Base-by-base conservation (phyloP, 1,140 invertebrate genomes). In the Apolygus lucorum region DNA sequence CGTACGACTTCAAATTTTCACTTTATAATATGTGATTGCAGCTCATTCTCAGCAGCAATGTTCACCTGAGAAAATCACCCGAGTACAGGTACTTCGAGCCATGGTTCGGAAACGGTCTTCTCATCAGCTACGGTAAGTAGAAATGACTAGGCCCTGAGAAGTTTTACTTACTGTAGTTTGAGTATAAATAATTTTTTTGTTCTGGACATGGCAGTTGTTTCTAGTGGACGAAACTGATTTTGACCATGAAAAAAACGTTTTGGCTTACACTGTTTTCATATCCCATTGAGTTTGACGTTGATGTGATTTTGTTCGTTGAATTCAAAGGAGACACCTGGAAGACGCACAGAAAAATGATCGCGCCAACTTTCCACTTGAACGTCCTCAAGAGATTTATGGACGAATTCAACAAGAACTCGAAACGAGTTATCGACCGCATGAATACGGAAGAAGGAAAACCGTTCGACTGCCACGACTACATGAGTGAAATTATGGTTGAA, bases 61-160 rank as follows among this genome's bases (percentile, higher is more conserved):
- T 88, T 67, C 88, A 95, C 74, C 86, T 96, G 26, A 87, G 93
- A 70, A 97, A 97, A 76, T 82, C 88, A 0, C 73, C 82, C 0
- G 87, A 91, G 80, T 77, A 82, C 73, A 76, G 74, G 75, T 92
- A 89, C 76, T 90, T 98, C 71, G 88, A 93, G 76, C 91, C 92
- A 0, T 96, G 93, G 93, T 84, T 96, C 52, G 92, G 92, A 14
- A 86, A 92, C 73, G 93, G 93, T 66, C 80, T 96, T 1, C 82
- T 95, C 0, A 93, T 89, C 79, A 79, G 76, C 76, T 26, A 69
- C 22, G 71, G 69, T 68, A 70, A 65, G 26, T 34, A 59, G 2
- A 29, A 21, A 26, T 13, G 22, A n/a, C n/a, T n/a, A n/a, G n/a
- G n/a, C n/a, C n/a, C n/a, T n/a, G n/a, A n/a, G n/a, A n/a, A n/a